phyloP scores from a whole-genome alignment of 2,888 invertebrate species.

The Agelastica alni region DNA sequence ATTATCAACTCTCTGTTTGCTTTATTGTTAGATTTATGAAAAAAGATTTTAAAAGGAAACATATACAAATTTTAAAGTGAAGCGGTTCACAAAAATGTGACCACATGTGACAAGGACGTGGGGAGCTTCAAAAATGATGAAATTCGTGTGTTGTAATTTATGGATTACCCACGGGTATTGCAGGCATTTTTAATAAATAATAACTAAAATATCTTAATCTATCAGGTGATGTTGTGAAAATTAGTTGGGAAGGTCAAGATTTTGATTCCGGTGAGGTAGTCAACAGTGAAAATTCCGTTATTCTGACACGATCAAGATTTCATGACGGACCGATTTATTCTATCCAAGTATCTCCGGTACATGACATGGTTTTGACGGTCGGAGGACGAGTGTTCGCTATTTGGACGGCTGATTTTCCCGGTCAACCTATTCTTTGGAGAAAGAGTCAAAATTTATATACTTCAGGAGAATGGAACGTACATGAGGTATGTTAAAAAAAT shows the following conservation, averaged over 20 bases:
- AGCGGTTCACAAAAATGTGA: too few relatives aligned
- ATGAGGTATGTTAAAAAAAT: too few relatives aligned
- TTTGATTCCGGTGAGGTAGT: conserved; percentile 66
- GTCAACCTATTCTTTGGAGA: conserved; percentile 70
- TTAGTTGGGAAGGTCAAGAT: conserved; percentile 71
- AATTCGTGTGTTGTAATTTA: too few relatives aligned
- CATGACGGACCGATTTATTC: conserved; percentile 71
- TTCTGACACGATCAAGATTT: conserved; percentile 52
- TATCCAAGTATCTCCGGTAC: conserved; percentile 18
- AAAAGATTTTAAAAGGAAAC: too few relatives aligned
- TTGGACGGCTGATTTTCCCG: conserved; percentile 62
- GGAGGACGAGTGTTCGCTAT: conserved; percentile 52
- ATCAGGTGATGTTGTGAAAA: conserved; percentile 50
- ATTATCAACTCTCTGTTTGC: too few relatives aligned
- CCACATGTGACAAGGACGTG: too few relatives aligned
- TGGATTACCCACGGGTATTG: too few relatives aligned
- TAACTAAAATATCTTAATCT: neutral
- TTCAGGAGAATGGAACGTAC: conserved; percentile 69
- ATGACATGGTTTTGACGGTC: conserved; percentile 36
- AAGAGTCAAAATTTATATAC: conserved; percentile 64
- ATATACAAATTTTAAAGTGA: too few relatives aligned
- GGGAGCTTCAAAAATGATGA: too few relatives aligned
- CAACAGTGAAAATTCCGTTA: conserved; percentile 66
- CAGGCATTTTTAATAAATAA: too few relatives aligned
- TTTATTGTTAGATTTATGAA: too few relatives aligned